These are phyloP conservation scores for Solenopsis fugax DNA, from an alignment of 1,140 invertebrate species.

Conservation along the genomic window DNA sequence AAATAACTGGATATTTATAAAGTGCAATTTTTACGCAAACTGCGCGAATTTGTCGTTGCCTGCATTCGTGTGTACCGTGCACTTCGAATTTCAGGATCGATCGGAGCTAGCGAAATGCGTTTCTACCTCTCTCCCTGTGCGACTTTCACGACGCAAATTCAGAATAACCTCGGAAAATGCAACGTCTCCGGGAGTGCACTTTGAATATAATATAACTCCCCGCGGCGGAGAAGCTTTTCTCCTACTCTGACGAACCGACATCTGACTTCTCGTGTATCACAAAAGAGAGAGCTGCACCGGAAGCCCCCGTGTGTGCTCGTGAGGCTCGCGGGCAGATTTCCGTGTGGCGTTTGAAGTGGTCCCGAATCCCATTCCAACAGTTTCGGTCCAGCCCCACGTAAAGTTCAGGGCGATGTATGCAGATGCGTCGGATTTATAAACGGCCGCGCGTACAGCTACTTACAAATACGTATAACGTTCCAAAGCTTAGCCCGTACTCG, in stretches of 20 bases:
- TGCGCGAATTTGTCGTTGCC: conserved; percentile 15
- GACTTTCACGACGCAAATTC: conserved; percentile 54
- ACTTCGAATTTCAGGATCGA: conserved; percentile 34
- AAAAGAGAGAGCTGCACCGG: conserved; percentile 68
- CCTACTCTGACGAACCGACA: conserved; percentile 46
- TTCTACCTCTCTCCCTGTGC: conserved; percentile 10
- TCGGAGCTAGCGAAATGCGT: conserved; percentile 22
- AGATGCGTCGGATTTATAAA: conserved; percentile 45
- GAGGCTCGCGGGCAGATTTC: conserved; percentile 55
- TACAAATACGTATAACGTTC: conserved; percentile 29
- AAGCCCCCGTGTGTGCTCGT: conserved; percentile 43
- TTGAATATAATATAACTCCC: conserved; percentile 63
- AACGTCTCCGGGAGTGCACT: conserved; percentile 54
- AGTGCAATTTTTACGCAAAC: neutral
- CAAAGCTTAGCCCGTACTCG: conserved; percentile 22
- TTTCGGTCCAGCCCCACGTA: conserved; percentile 66
- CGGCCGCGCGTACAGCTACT: conserved; percentile 17
- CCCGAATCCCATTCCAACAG: conserved; percentile 46
- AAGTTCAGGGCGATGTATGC: conserved; percentile 71
- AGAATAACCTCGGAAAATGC: conserved; percentile 59
- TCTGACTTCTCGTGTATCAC: conserved; percentile 66
- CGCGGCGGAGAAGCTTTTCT: conserved; percentile 55
- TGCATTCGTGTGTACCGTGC: neutral
- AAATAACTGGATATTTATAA: neutral
- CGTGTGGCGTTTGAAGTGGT: conserved; percentile 66